Evolutionary conservation across 1,140 invertebrate genomes (phyloP).

Genomic region (Caerostris extrusa): DNA sequence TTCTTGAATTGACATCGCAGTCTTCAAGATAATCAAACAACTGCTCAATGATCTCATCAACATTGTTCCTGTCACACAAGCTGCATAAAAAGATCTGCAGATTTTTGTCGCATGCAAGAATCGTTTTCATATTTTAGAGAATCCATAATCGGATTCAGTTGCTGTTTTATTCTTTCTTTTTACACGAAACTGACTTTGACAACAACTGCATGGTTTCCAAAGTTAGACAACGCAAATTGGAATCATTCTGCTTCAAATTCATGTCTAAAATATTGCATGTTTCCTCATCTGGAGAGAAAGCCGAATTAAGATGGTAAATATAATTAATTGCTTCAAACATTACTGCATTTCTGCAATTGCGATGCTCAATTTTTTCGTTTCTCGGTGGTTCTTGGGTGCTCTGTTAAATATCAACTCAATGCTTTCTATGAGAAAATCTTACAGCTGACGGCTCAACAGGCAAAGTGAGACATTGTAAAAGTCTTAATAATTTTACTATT

Average conservation of each 20-base stretch:
- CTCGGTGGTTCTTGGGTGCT: constrained; percentile 99
- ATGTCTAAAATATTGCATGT: constrained; percentile 99
- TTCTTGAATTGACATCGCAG: constrained; percentile 99
- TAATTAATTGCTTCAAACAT: constrained; percentile 99
- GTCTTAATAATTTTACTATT: constrained; percentile 96
- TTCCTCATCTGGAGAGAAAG: constrained; percentile 96
- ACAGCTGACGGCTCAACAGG: constrained; percentile 85
- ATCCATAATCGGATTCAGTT: constrained; percentile 99
- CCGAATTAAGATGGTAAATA: constrained; percentile 98
- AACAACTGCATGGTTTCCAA: constrained; percentile 99
- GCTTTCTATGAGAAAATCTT: constrained; percentile 97
- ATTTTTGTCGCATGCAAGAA: constrained; percentile 98
- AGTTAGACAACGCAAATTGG: constrained; percentile 98
- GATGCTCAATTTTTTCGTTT: constrained; percentile 99
- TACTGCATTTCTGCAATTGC: constrained; percentile 99
- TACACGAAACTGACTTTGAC: constrained; percentile 99
- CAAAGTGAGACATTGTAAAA: constrained; percentile 98
- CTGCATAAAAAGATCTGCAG: constrained; percentile 99
- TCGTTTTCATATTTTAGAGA: constrained; percentile 99
- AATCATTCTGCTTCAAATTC: constrained; percentile 98
- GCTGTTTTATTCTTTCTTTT: constrained; percentile 99
- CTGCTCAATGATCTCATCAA: constrained; percentile 99
- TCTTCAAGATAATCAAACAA: constrained; percentile 99
- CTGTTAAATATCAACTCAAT: constrained; percentile 99
- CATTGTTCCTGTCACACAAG: constrained; percentile 99